A percentile compares a stretch with the other conserved stretches of the same genome.
These are phyloP conservation scores for Molossus molossus DNA, from an alignment of 2,797 vertebrate genomes.

Conservation along the genomic window DNA sequence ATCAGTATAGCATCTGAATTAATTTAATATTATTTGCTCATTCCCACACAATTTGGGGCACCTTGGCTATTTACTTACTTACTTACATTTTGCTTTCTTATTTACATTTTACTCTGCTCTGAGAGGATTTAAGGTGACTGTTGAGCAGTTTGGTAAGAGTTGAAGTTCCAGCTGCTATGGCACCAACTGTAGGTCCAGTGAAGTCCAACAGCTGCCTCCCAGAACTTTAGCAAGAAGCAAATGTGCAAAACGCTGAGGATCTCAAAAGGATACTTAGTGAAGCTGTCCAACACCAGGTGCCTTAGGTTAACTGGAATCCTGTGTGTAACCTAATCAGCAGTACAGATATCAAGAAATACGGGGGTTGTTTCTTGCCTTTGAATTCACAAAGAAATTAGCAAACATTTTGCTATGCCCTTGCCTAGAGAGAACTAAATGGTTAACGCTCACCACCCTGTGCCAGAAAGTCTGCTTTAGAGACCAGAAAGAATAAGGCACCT, in stretches of 20 bases:
- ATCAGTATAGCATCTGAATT: neutral
- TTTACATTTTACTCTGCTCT: neutral
- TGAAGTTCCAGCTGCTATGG: neutral
- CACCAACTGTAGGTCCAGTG: neutral
- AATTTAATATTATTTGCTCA: slow-evolving; percentile 18
- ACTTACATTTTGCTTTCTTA: slow-evolving; percentile 47
- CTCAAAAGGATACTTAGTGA: neutral
- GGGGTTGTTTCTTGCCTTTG: neutral
- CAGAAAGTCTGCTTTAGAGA: slow-evolving; percentile 56
- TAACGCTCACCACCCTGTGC: neutral
- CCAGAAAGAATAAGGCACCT: slow-evolving; percentile 66
- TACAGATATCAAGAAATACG: neutral
- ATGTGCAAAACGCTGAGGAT: neutral
- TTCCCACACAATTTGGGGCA: neutral
- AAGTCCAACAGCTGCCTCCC: neutral
- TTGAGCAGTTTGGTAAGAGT: neutral
- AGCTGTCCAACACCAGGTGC: neutral
- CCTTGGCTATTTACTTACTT: neutral
- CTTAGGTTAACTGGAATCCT: slow-evolving; percentile 28
- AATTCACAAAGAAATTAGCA: slow-evolving; percentile 26
- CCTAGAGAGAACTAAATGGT: slow-evolving; percentile 35
- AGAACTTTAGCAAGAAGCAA: neutral
- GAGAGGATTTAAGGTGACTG: neutral
- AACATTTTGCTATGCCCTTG: slow-evolving; percentile 16
- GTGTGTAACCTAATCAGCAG: neutral